phyloP scores from a whole-genome alignment of 2,113 vertebrate species.

The Festucalex cinctus region DNA sequence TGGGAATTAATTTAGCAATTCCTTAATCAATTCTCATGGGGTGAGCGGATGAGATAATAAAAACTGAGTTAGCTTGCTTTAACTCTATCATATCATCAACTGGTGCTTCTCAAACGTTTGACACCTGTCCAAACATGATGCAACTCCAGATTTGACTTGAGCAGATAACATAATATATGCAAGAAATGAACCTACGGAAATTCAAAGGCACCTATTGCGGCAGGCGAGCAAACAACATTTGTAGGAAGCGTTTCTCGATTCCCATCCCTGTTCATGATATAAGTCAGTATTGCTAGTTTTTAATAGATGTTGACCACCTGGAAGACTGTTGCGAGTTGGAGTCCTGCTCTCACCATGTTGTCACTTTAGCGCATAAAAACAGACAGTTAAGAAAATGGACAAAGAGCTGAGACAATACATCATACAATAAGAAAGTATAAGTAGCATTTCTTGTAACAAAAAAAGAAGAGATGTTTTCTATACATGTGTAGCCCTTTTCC shows the following conservation, averaged over 20 bases:
- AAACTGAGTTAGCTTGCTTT: not conserved
- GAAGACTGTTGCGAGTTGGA: not conserved
- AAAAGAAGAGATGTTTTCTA: conserved; percentile 29
- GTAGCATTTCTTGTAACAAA: conserved; percentile 47
- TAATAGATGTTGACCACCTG: not conserved
- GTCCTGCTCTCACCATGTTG: conserved; percentile 4
- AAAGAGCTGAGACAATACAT: conserved; percentile 46
- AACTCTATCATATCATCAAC: not conserved
- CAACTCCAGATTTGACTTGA: not conserved
- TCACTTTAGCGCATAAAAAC: conserved; percentile 29
- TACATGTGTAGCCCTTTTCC: conserved; percentile 64
- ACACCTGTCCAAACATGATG: not conserved
- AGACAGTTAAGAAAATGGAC: conserved; percentile 18
- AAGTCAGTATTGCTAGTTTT: not conserved
- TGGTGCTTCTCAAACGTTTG: not conserved
- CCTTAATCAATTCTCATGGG: not conserved
- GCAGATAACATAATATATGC: not conserved
- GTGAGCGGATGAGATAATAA: not conserved
- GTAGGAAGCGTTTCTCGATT: not conserved
- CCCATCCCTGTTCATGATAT: not conserved
- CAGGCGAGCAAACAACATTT: not conserved
- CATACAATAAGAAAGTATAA: conserved; percentile 58
- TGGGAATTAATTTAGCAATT: not conserved
- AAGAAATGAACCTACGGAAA: not conserved
- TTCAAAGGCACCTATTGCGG: not conserved